Evolutionary conservation across 1,140 invertebrate genomes (phyloP).

Genomic region (Aphaenogaster rudis): DNA sequence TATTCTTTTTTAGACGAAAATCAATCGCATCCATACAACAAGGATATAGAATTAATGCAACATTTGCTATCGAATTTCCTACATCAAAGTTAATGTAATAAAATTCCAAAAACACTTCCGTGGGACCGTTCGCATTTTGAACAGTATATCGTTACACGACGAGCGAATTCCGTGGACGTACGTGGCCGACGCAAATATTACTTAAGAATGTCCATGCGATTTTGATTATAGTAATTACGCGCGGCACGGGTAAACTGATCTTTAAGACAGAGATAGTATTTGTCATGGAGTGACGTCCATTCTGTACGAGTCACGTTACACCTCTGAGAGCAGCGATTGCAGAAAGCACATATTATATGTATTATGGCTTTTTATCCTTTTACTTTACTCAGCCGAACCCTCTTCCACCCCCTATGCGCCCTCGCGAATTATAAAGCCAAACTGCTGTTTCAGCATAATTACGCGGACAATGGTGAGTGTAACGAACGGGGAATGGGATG

Average conservation of each 20-base stretch:
- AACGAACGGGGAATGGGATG: neutral
- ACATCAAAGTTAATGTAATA: neutral
- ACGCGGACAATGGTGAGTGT: constrained; percentile 22
- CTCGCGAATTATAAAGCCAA: constrained; percentile 41
- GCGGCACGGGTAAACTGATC: constrained; percentile 79
- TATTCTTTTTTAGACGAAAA: neutral
- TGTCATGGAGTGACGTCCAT: constrained; percentile 75
- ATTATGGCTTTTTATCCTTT: constrained; percentile 56
- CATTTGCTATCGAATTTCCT: neutral
- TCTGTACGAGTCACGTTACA: constrained; percentile 75
- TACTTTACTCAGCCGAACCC: constrained; percentile 8
- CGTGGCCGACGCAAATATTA: constrained; percentile 69
- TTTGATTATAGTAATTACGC: constrained; percentile 80
- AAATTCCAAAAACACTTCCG: neutral
- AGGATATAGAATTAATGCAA: neutral
- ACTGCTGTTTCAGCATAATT: constrained; percentile 52
- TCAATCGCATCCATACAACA: neutral
- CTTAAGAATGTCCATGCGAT: constrained; percentile 75
- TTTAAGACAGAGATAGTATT: constrained; percentile 79
- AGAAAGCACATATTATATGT: constrained; percentile 67
- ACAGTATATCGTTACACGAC: constrained; percentile 23
- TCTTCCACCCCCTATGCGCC: neutral
- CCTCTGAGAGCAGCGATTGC: constrained; percentile 63
- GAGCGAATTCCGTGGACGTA: constrained; percentile 35
- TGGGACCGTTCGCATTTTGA: constrained; percentile 22